Conservation (phyloP, 1,140 invertebrate genomes). For the Lepidurus couesii region DNA sequence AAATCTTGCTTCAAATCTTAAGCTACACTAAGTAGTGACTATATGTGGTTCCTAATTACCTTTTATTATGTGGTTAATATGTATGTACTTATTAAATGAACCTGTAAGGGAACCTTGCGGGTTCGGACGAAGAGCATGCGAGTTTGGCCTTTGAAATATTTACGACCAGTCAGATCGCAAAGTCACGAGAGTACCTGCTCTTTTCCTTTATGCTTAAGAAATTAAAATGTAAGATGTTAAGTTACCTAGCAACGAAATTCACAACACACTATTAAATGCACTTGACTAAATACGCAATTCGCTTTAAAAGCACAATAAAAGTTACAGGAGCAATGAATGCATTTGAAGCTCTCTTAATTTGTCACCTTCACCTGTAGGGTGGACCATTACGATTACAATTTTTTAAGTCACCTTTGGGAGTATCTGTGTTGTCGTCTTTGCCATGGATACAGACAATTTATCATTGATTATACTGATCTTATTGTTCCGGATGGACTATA, state of each 20-base stretch:
- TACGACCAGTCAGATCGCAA: neutral
- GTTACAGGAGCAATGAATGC: neutral
- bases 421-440: conserved; percentile 7
- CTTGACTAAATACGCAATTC: neutral
- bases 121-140: too few relatives aligned
- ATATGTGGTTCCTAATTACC: too few relatives aligned
- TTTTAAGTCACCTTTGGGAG: neutral
- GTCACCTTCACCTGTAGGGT: neutral
- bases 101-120: too few relatives aligned
- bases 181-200: neutral
- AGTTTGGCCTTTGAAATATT: neutral
- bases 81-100: too few relatives aligned
- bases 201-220: neutral
- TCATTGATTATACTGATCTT: neutral
- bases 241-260: conserved; percentile 13
- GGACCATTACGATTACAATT: neutral
- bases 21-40: too few relatives aligned
- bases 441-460: conserved; percentile 16
- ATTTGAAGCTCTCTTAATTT: neutral
- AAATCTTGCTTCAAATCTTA: too few relatives aligned
- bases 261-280: neutral
- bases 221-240: neutral
- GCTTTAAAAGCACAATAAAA: neutral
- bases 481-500: conserved; percentile 4
- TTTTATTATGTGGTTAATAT: too few relatives aligned